phyloP scores from a whole-genome alignment of 2,888 invertebrate species.

The Tinea trinotella region DNA sequence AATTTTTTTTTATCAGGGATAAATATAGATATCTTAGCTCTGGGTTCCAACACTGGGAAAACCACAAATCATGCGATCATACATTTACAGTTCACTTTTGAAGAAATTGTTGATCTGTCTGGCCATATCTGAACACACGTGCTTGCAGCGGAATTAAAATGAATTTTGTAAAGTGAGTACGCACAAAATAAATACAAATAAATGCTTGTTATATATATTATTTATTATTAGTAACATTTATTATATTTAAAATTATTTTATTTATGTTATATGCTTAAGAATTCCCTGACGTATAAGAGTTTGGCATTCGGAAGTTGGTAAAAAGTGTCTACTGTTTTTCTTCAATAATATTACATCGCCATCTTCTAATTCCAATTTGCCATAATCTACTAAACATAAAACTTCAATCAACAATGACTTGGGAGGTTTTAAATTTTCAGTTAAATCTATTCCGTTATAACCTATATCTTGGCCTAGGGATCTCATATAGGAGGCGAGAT shows the following conservation, averaged over 20 bases:
- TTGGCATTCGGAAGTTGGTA: slow-evolving; percentile 91
- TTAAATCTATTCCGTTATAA: slow-evolving; percentile 85
- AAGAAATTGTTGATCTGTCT: not conserved
- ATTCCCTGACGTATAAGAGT: slow-evolving; percentile 92
- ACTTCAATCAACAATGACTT: slow-evolving; percentile 95
- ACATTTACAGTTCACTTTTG: not conserved
- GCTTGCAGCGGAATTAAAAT: not conserved
- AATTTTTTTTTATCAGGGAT: no score
- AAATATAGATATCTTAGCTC: no score
- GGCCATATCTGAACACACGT: not conserved
- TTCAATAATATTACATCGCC: slow-evolving; percentile 92
- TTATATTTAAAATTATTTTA: no score
- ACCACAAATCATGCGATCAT: no score
- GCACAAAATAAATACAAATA: not conserved
- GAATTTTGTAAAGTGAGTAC: not conserved
- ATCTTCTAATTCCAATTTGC: slow-evolving; percentile 93
- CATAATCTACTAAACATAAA: slow-evolving; percentile 90
- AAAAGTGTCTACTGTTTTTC: slow-evolving; percentile 91
- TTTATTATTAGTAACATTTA: not conserved
- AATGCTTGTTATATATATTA: slow-evolving; percentile 1
- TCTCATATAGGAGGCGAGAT: slow-evolving; percentile 91
- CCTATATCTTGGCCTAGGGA: slow-evolving; percentile 83
- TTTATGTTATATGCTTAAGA: slow-evolving; percentile 80
- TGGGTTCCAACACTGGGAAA: no score
- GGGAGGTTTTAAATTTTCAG: slow-evolving; percentile 90